Evolutionary conservation across 2,888 invertebrate genomes (phyloP).

Genomic region (Tridacna gigas): DNA sequence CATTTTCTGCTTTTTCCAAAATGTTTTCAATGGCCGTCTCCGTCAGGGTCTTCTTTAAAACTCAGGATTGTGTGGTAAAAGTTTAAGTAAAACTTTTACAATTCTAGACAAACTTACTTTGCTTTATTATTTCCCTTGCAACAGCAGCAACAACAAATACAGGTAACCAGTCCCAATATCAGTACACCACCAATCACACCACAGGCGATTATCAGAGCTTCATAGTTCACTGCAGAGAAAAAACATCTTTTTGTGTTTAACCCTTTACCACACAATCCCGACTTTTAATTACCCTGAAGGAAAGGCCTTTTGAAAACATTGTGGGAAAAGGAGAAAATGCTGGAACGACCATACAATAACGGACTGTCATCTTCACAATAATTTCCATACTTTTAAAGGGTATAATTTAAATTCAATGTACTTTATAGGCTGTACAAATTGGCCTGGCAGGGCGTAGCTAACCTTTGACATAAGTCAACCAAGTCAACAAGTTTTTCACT

Average conservation of each 20-base stretch:
- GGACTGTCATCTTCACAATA: too few species aligned
- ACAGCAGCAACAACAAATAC: constrained; percentile 75
- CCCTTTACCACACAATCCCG: not conserved
- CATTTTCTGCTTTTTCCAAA: not conserved
- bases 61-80: too few species aligned
- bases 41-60: too few species aligned
- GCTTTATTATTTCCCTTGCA: constrained; percentile 63
- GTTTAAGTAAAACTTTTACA: too few species aligned
- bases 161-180: constrained; percentile 62
- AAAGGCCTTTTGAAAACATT: not conserved
- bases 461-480: too few species aligned
- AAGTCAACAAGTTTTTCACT: too few species aligned
- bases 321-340: not conserved
- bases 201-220: constrained; percentile 73
- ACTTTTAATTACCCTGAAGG: not conserved
- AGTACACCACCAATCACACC: constrained; percentile 71
- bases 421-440: too few species aligned
- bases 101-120: constrained; percentile 59
- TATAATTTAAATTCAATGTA: too few species aligned
- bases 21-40: too few species aligned
- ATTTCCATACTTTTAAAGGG: too few species aligned
- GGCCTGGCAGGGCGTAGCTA: too few species aligned
- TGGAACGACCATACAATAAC: too few species aligned
- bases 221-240: constrained; percentile 71
- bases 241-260: not conserved